These are phyloP conservation scores for Pollimyrus isidori DNA, from an alignment of 2,113 vertebrate genomes.

Conservation along the genomic window DNA sequence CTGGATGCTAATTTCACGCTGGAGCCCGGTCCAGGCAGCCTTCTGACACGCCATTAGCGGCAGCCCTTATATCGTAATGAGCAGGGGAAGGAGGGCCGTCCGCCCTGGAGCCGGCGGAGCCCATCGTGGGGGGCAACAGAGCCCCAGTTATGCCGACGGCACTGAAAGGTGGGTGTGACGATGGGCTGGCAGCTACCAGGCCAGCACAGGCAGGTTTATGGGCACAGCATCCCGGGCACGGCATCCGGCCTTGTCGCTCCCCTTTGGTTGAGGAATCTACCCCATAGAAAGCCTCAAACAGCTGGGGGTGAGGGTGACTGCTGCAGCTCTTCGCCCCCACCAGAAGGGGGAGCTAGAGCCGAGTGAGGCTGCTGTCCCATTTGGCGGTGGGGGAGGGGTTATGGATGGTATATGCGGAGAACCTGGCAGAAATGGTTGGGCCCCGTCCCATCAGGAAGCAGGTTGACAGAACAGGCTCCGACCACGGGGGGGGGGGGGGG, in stretches of 20 bases:
- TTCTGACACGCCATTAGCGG: constrained; percentile 36
- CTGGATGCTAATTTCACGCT: constrained; percentile 37
- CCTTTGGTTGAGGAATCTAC: not conserved
- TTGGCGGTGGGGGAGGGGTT: not conserved
- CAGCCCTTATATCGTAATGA: constrained; percentile 36
- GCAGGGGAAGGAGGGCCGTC: constrained; percentile 16
- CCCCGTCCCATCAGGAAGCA: not conserved
- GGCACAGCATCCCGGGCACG: not conserved
- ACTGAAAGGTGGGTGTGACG: not conserved
- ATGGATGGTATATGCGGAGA: not conserved
- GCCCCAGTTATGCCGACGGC: not conserved
- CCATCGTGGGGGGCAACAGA: not conserved
- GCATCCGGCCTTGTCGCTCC: not conserved
- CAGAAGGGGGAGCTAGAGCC: not conserved
- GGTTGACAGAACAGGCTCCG: constrained; percentile 43
- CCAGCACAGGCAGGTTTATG: not conserved
- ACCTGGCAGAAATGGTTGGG: not conserved
- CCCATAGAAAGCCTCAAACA: not conserved
- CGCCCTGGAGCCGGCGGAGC: not conserved
- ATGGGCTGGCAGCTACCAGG: not conserved
- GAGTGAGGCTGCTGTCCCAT: not conserved
- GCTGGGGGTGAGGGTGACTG: not conserved
- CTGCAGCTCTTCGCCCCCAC: not conserved
- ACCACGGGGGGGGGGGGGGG: too few species aligned
- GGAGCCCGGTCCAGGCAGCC: constrained; percentile 9